Conservation (phyloP, 2,888 invertebrate genomes). For the Cataglyphis altisquamis region DNA sequence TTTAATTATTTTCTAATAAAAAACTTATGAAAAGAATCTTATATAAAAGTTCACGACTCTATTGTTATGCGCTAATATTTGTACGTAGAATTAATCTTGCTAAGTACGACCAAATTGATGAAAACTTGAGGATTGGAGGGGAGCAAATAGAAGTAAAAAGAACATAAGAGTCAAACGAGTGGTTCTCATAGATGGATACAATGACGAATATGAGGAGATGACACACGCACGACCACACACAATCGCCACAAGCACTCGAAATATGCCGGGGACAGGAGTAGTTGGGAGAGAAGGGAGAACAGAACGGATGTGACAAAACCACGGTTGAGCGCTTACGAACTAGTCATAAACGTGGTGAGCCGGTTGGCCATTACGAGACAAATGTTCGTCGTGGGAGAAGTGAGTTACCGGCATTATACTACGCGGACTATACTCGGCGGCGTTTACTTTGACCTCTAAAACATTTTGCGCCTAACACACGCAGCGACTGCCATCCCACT, state of each 20-base stretch:
- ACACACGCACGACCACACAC: neutral
- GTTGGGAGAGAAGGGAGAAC: neutral
- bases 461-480: constrained; percentile 57
- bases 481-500: neutral
- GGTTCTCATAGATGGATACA: neutral
- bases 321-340: constrained; percentile 63
- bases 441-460: constrained; percentile 67
- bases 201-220: constrained; percentile 19
- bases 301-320: constrained; percentile 64
- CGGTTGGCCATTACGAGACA: constrained; percentile 67
- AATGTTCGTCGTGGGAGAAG: constrained; percentile 69
- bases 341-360: constrained; percentile 68
- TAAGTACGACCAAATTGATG: neutral
- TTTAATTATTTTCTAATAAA: too few relatives aligned
- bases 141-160: neutral
- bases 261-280: neutral
- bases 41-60: neutral
- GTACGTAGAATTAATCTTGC: neutral
- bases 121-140: neutral
- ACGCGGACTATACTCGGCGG: constrained; percentile 24
- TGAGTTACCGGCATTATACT: constrained; percentile 63
- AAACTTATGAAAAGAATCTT: too few relatives aligned
- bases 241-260: constrained; percentile 16
- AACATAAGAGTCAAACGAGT: neutral
- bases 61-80: neutral